Conservation (phyloP, 2,888 invertebrate species). For the Cantharis rustica region DNA sequence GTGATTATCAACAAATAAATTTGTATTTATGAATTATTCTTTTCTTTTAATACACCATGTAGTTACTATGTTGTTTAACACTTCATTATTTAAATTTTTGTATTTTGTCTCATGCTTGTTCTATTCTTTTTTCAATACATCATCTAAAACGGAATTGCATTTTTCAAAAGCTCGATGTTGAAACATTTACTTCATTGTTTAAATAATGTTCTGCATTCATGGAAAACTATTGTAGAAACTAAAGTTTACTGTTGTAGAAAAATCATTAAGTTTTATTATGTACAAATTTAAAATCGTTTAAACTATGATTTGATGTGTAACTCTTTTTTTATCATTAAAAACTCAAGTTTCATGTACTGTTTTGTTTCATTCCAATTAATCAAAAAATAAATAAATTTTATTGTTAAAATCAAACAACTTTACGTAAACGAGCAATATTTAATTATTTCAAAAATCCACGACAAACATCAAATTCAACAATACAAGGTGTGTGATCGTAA, state of each 20-base stretch:
- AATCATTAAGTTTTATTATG: neutral
- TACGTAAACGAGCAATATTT: too few species aligned
- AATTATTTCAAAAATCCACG: too few species aligned
- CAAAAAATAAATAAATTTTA: neutral
- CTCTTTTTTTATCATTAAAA: neutral
- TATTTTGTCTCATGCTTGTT: neutral
- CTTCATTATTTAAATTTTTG: neutral
- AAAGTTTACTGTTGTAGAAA: neutral
- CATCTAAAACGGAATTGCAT: neutral
- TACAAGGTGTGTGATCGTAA: too few species aligned
- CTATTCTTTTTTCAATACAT: neutral
- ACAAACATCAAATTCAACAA: too few species aligned
- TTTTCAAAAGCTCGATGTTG: neutral
- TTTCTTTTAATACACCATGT: slow-evolving; percentile 7
- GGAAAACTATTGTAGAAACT: neutral
- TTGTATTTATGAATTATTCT: slow-evolving; percentile 24
- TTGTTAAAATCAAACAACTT: too few species aligned
- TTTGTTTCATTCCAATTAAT: neutral
- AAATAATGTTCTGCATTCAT: neutral
- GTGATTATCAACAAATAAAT: slow-evolving; percentile 36
- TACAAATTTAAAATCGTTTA: neutral
- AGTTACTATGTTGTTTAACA: neutral
- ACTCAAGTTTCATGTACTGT: neutral
- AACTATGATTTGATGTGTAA: neutral
- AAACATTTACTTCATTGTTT: neutral